Base-by-base conservation (phyloP, 2,888 invertebrate species). In the Papilio demoleus region DNA sequence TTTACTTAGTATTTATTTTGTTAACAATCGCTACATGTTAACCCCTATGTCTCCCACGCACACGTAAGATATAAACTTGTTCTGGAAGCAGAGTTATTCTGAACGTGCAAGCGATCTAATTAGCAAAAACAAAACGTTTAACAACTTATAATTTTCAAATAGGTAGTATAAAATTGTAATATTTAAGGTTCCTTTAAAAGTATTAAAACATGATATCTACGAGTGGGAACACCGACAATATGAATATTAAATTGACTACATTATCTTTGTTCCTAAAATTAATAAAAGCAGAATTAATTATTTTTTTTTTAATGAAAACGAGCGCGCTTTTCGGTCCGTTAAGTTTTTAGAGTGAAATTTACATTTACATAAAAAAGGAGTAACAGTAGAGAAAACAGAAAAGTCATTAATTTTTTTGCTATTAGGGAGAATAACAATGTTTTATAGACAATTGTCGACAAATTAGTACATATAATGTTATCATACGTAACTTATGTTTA, bases 321-420 rank as follows among this genome's bases (percentile, higher is more conserved):
- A 60, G 24, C 19, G 60, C 22, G 12, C 38, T 22, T 38, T 38
- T 38, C 38, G 60, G 60, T 36, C 38, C 40, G 22, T 22, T 60
- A 38, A 14, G 8, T 60, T 60, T 60, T n/a, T 60, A 60, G 40
- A 60, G 14, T 24, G 38, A 60, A 60, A 40, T 60, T 60, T 38
- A 60, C 40, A 60, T 60, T 36, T 24, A 14, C n/a, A 22, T 24
- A 24, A 38, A 60, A 24, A n/a, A 14, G 27, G 17, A 11, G 40
- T 31, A 11, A 34, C 31, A 53, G 53, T 53, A 53, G 8, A 8
- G n/a, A 24, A 6, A 1, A 24, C 50, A 14, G 6, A 50, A 50
- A 50, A 50, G 8, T 14, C 14, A 27, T 4, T n/a, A 50, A 47
- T 8, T 11, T 22, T 47, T 47, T 47, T 22, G 22, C 22, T 22